Evolutionary conservation across 2,888 invertebrate genomes (phyloP).

Genomic region (Melieria picta): DNA sequence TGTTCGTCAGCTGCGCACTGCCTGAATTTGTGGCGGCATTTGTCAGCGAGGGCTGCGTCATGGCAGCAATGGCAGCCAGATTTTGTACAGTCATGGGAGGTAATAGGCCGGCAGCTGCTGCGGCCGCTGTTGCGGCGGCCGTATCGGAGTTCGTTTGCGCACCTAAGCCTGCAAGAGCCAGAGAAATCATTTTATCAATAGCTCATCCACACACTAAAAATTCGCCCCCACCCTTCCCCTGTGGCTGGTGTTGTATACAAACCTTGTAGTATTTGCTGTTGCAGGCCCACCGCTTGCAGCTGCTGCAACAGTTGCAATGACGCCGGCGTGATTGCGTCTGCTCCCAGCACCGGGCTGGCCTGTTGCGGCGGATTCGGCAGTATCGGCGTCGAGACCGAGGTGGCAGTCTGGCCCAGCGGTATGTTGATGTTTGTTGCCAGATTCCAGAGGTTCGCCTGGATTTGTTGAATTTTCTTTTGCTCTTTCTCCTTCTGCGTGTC

Average conservation of each 20-base stretch:
- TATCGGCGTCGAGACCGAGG: conserved; percentile 68
- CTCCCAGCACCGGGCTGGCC: conserved; percentile 65
- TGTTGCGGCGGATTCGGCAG: conserved; percentile 65
- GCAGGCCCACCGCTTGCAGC: conserved; percentile 74
- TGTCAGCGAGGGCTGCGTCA: conserved; percentile 67
- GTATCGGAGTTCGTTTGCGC: conserved; percentile 61
- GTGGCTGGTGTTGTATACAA: conserved; percentile 45
- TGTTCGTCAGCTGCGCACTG: conserved; percentile 64
- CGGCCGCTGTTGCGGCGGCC: conserved; percentile 58
- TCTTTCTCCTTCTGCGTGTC: conserved; percentile 99
- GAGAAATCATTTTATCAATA: conserved; percentile 31
- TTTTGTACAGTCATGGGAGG: conserved; percentile 91
- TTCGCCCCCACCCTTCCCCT: no score
- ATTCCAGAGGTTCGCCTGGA: conserved; percentile 93
- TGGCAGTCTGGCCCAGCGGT: conserved; percentile 68
- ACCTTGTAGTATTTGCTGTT: conserved; percentile 73
- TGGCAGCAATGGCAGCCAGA: conserved; percentile 83
- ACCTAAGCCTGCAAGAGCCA: conserved; percentile 52
- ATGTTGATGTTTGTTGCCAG: conserved; percentile 72
- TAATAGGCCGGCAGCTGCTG: conserved; percentile 68
- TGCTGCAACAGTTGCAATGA: conserved; percentile 75
- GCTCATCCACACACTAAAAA: conserved; percentile 1
- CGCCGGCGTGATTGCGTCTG: conserved; percentile 70
- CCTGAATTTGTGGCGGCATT: conserved; percentile 61
- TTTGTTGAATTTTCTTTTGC: conserved; percentile 93